Evolutionary conservation across 2,888 invertebrate genomes (phyloP), one percentile per base, ranked within the genome.

Genomic region (Hemistola chrysoprasaria): DNA sequence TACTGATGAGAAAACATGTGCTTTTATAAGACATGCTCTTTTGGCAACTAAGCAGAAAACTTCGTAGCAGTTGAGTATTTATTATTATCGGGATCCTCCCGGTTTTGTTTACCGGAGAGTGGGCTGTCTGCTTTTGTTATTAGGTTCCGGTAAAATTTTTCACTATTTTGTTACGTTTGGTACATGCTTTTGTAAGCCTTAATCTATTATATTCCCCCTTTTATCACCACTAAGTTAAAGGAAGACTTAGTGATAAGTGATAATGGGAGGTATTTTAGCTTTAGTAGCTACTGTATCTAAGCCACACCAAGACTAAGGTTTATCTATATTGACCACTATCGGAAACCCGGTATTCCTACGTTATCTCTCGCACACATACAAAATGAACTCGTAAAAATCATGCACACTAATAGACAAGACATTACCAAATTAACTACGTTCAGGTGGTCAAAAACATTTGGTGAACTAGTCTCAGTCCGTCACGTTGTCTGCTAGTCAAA

Each of bases 361-460:
- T 87, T 87, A 87, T 87, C 87, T 60, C 59, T 27, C 51, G 65
- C 84, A 85, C 85, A 86, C 86, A 71, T 55, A 65, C 61, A 66
- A 65, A 69, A 59, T 42, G 52, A 54, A 54, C 65, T 62, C 62
- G 62, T 71, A 68, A 69, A 70, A 71, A 71, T 61, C 57, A 71
- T 59, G 62, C 84, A 85, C 82, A 84, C 86, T 71, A 67, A 75
- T 60, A 67, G 63, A 76, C 62, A 65, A 78, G 76, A 79, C 83
- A 87, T 87, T 88, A 87, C 78, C 73, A 82, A 86, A 87, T 87
- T 85, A 85, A 86, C 82, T 74, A 77, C 65, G 72, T 70, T 65
- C 80, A 84, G 85, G 85, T 86, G 78, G 82, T 78, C 71, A 82
- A 82, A 85, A 77, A 82, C 81, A 86, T 84, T 86, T 84, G 72